Percentiles rank a stretch among this genome's conserved stretches.
Conservation (phyloP, 1,140 invertebrate genomes). For the Drosophila virilis region DNA sequence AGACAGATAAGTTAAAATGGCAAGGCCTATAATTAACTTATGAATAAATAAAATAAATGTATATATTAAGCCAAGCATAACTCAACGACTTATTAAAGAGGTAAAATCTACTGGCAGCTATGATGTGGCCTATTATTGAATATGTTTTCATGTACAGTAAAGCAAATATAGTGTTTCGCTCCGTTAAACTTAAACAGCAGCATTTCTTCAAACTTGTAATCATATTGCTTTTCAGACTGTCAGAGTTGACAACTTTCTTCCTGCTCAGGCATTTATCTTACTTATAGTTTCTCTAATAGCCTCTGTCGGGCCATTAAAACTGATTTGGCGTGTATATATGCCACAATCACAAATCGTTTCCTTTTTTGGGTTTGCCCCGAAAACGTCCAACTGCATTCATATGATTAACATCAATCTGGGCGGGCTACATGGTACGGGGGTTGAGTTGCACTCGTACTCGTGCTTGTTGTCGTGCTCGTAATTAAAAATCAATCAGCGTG, state of each 20-base stretch:
- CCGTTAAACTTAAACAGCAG: no score
- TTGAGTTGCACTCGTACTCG: background rate
- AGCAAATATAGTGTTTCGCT: no score
- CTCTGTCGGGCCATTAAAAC: background rate
- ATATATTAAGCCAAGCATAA: no score
- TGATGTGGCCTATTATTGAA: no score
- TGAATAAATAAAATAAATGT: no score
- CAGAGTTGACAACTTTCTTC: background rate
- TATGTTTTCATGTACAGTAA: no score
- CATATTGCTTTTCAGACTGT: background rate
- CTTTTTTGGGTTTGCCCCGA: conserved; percentile 3
- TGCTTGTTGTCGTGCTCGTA: conserved; percentile 20
- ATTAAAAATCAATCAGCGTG: conserved; percentile 77
- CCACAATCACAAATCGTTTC: conserved; percentile 35
- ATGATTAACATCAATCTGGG: conserved; percentile 69
- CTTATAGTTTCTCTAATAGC: background rate
- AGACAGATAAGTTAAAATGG: no score
- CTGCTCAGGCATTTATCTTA: background rate
- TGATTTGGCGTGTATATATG: conserved; percentile 14
- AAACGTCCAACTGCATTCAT: conserved; percentile 39
- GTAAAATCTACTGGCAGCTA: no score
- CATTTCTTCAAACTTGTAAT: background rate
- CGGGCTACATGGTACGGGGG: background rate
- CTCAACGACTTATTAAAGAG: no score
- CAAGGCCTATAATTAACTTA: no score